Percentiles rank a stretch among this genome's conserved stretches.
phyloP scores from a whole-genome alignment of 2,888 invertebrate genomes.

The Orthosia gracilis region DNA sequence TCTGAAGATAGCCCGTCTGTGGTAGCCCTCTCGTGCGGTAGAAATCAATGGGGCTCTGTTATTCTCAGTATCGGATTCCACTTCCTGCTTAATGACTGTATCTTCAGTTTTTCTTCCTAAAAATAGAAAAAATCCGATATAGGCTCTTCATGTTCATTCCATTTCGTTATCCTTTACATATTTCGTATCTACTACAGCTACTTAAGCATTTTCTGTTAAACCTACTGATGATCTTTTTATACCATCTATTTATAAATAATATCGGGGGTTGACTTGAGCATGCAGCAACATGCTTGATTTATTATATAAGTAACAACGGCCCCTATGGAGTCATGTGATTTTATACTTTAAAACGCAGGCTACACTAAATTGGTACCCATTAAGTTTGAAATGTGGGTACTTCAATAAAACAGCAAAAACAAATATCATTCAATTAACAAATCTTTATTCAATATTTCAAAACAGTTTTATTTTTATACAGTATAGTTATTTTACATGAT shows the following conservation, averaged over 20 bases:
- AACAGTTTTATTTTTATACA: not conserved
- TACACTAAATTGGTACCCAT: not conserved
- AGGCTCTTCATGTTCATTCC: constrained; percentile 73
- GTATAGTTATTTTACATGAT: not conserved
- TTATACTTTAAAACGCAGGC: not conserved
- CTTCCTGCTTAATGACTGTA: constrained; percentile 78
- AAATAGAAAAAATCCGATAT: constrained; percentile 89
- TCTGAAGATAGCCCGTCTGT: constrained; percentile 82
- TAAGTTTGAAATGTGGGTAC: not conserved
- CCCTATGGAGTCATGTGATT: not conserved
- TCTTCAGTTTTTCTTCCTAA: constrained; percentile 86
- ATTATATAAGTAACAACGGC: not conserved
- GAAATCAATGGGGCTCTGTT: constrained; percentile 49
- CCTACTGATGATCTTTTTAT: constrained; percentile 2
- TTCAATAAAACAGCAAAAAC: constrained; percentile 11
- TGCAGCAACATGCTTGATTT: not conserved
- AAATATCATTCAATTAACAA: constrained; percentile 1
- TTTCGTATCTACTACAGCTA: constrained; percentile 38
- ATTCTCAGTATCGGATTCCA: constrained; percentile 75
- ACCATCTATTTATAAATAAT: constrained; percentile 1
- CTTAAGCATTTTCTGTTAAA: constrained; percentile 10
- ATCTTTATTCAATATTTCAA: constrained; percentile 32
- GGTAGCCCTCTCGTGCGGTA: constrained; percentile 70
- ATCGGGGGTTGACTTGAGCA: constrained; percentile 5
- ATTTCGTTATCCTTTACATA: constrained; percentile 55